These are phyloP conservation scores for Conopomorpha cramerella DNA, from an alignment of 1,140 invertebrate genomes.

Conservation along the genomic window DNA sequence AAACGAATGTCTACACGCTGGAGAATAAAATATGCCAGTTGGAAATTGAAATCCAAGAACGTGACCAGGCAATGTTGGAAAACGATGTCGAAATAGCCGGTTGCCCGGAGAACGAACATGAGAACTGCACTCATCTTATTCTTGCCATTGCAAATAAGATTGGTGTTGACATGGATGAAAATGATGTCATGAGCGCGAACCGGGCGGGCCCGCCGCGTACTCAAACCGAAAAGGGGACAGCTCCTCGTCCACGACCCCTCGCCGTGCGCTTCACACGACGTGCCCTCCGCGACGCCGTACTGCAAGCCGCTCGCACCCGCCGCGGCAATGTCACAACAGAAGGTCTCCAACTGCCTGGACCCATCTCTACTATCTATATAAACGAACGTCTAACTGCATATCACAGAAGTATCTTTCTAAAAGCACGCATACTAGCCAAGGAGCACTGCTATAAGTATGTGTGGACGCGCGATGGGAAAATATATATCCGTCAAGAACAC, in stretches of 20 bases:
- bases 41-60: neutral
- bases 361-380: neutral
- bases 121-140: neutral
- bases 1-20: too few species aligned
- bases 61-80: neutral
- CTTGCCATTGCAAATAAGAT: neutral
- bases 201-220: too few species aligned
- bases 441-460: neutral
- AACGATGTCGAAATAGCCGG: neutral
- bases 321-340: neutral
- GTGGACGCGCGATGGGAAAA: neutral
- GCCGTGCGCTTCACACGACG: neutral
- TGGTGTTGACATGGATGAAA: neutral
- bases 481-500: neutral
- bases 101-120: neutral
- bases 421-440: neutral
- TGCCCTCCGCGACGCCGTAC: neutral
- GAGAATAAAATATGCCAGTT: too few species aligned
- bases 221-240: neutral
- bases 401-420: neutral
- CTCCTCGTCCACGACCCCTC: neutral
- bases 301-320: neutral
- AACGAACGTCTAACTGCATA: neutral
- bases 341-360: neutral
- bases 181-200: neutral